Conservation (phyloP, 2,797 vertebrate species). For the Simalia tracyae region DNA sequence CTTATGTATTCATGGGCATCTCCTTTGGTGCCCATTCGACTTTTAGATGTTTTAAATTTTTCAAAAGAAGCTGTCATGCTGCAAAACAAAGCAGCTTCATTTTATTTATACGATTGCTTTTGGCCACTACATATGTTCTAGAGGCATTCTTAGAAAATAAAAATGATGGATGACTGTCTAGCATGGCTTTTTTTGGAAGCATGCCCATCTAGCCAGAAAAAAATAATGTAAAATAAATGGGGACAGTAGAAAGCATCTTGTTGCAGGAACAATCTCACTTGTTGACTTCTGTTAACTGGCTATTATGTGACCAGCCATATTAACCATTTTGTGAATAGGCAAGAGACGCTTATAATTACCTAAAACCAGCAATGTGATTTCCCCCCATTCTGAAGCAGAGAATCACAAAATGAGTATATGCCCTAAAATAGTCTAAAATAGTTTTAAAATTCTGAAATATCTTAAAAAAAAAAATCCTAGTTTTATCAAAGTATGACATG, state of each 20-base stretch:
- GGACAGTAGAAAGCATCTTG: not conserved
- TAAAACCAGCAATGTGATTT: not conserved
- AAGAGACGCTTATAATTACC: not conserved
- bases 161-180: not conserved
- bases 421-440: not conserved
- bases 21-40: not conserved
- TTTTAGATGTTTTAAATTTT: not conserved
- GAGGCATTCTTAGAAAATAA: not conserved
- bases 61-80: not conserved
- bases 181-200: not conserved
- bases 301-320: too few species aligned
- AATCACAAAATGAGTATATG: not conserved
- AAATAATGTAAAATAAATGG: not conserved
- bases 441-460: not conserved
- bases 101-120: not conserved
- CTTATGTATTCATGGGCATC: not conserved
- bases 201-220: not conserved
- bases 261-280: not conserved
- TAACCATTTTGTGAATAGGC: too few species aligned
- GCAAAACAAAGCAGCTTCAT: not conserved
- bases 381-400: not conserved
- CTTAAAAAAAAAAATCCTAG: not conserved
- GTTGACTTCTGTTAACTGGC: too few species aligned
- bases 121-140: not conserved
- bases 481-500: not conserved